Evolutionary conservation across 1,140 invertebrate species (phyloP), one percentile per base, ranked within the genome.

Genomic region (Eupristina koningsbergeri): DNA sequence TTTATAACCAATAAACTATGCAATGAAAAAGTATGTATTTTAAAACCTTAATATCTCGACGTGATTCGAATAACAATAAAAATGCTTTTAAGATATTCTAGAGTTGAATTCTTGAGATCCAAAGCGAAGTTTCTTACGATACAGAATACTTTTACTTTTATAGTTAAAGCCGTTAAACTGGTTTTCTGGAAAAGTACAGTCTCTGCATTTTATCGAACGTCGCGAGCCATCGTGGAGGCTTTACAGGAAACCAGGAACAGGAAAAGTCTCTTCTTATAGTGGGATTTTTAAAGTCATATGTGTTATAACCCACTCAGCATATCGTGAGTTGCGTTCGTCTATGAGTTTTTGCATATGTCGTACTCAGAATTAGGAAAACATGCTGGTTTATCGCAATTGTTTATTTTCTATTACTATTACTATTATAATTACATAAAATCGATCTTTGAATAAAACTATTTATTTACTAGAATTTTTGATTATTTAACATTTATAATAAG

Each of bases 141-240:
- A 74, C 83, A 86, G 79, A 82, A 84, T 80, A 78, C 85, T 88
- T 86, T 88, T 83, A 87, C 83, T 84, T 85, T 88, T 87, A 87
- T 86, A 86, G 84, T 80, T 81, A 80, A 47, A 83, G 85, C 83
- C 80, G 63, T 87, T 85, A 81, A 87, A 87, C 86, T 73, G 67
- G 79, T 86, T 87, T 87, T 78, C 84, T 84, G 81, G 78, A 81
- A 77, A 79, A 79, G 58, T 39, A 29, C 67, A 58, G 81, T 84
- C 67, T 76, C 81, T 80, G 67, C 81, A 84, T 86, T 87, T 86
- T 80, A 84, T 81, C 83, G 47, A 75, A 85, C 80, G 73, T 83
- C 80, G 61, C 61, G 61, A 75, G 80, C 76, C 69, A 76, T 31
- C 81, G 31, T 36, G 22, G 31, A 76, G 45, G 31, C 64, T 83